These are phyloP conservation scores for Eutrigla gurnardus DNA, from an alignment of 2,797 vertebrate genomes.

Conservation along the genomic window DNA sequence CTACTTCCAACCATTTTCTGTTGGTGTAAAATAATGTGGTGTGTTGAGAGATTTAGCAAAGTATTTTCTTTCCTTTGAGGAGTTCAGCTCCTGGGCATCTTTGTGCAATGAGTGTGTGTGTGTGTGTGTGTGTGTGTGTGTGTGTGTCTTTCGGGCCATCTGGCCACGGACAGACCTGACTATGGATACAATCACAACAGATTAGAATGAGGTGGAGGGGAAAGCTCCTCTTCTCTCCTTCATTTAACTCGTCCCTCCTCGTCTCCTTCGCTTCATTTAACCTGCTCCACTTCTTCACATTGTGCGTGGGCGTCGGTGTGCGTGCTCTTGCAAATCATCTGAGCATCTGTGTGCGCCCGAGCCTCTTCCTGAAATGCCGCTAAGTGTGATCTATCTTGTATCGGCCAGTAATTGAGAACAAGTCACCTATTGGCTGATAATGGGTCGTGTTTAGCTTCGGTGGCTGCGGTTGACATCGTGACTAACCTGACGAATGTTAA, in stretches of 20 bases:
- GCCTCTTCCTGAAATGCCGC: conserved; percentile 53
- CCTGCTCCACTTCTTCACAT: conserved; percentile 66
- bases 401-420: conserved; percentile 76
- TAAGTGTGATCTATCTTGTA: conserved; percentile 64
- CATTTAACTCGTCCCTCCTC: conserved; percentile 79
- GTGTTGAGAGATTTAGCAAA: conserved; percentile 39
- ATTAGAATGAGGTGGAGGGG: conserved; percentile 78
- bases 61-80: conserved; percentile 46
- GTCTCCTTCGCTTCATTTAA: conserved; percentile 79
- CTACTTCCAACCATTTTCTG: conserved; percentile 35
- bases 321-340: not conserved
- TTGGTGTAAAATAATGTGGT: conserved; percentile 29
- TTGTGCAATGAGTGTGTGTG: not conserved
- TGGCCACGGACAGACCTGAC: conserved; percentile 69
- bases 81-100: conserved; percentile 39
- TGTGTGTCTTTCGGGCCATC: conserved; percentile 63
- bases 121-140: conserved; percentile 18
- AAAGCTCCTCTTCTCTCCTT: conserved; percentile 79
- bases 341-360: conserved; percentile 11
- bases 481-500: conserved; percentile 74
- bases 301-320: conserved; percentile 13
- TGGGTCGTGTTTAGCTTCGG: conserved; percentile 42
- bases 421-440: conserved; percentile 73
- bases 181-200: conserved; percentile 75
- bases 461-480: conserved; percentile 51